Conservation (phyloP, 2,113 vertebrate genomes). For the Stigmatopora argus region DNA sequence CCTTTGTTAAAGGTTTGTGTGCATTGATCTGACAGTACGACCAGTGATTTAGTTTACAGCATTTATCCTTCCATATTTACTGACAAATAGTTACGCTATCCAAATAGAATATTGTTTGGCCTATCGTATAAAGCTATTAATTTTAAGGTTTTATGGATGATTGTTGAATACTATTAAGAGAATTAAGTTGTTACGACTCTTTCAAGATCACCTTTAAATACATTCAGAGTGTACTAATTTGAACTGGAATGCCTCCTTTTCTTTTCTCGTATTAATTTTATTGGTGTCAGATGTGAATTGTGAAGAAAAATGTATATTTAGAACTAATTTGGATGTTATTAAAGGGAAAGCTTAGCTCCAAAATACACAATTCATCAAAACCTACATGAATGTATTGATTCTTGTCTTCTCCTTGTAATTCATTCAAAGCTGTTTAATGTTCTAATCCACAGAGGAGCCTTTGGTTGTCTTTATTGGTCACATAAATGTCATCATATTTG, state of each 20-base stretch:
- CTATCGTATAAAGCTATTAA: no score
- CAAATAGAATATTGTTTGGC: no score
- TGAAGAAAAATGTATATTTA: background rate
- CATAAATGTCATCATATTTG: conserved; percentile 1
- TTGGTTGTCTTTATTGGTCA: background rate
- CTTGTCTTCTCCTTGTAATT: background rate
- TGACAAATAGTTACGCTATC: no score
- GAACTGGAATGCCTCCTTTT: background rate
- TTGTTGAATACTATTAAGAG: no score
- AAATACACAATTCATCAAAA: background rate
- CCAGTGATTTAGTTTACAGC: no score
- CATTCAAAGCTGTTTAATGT: background rate
- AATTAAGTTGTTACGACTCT: no score
- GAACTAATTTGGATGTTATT: background rate
- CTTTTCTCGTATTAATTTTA: background rate
- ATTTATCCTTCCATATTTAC: no score
- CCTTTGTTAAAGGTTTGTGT: no score
- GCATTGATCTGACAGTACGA: no score
- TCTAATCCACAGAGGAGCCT: background rate
- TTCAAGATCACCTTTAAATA: no score
- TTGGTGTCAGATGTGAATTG: background rate
- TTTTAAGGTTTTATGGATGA: no score
- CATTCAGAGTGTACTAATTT: no score
- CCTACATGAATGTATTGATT: background rate
- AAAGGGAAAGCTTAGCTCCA: background rate